These are phyloP conservation scores for Phalacrocorax pelagicus DNA, from an alignment of 2,113 vertebrate species.

Conservation along the genomic window DNA sequence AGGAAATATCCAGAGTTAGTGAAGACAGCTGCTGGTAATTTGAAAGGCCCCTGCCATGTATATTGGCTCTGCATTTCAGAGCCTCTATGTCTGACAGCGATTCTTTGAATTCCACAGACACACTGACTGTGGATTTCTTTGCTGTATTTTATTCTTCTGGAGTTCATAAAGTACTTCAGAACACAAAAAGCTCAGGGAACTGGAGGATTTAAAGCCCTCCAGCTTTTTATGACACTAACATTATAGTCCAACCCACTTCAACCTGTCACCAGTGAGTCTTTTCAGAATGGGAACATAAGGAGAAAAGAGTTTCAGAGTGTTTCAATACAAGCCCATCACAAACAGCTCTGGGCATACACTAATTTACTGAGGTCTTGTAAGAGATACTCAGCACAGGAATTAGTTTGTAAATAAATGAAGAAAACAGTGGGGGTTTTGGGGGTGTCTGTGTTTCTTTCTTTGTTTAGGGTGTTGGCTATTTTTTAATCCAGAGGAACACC, in stretches of 20 bases:
- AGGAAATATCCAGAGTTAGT: background rate
- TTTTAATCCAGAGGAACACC: background rate
- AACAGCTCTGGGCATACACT: background rate
- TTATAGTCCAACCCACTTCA: background rate
- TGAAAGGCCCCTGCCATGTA: background rate
- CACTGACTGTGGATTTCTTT: background rate
- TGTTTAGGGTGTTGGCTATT: background rate
- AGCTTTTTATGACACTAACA: background rate
- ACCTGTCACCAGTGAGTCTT: background rate
- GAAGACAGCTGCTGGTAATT: background rate
- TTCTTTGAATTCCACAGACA: background rate
- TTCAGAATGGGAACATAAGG: background rate
- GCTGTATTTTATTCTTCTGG: background rate
- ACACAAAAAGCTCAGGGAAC: background rate
- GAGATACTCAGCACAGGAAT: background rate
- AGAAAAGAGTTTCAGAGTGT: background rate
- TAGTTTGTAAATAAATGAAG: background rate
- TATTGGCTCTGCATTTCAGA: background rate
- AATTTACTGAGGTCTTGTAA: background rate
- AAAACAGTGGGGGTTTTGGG: background rate
- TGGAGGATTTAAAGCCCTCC: background rate
- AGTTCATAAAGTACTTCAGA: background rate
- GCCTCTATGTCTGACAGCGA: background rate
- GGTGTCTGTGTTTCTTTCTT: background rate
- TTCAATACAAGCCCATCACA: background rate